Conservation (phyloP, 1,140 invertebrate genomes). For the Saccostrea echinata region DNA sequence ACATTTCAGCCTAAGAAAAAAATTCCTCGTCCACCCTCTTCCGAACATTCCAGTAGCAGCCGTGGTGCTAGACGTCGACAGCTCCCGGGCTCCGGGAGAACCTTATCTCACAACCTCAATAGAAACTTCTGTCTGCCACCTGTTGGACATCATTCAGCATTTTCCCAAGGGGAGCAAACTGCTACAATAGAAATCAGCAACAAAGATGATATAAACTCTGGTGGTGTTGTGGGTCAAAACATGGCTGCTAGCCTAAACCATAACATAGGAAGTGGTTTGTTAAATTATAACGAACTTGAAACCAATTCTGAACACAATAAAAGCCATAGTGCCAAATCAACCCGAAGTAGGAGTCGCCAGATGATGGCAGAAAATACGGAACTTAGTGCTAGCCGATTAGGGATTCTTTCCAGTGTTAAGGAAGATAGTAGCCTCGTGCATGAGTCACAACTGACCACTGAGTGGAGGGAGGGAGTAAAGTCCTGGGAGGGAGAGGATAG, state of each 20-base stretch:
- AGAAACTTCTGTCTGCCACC: slow-evolving; percentile 77
- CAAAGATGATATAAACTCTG: slow-evolving; percentile 30
- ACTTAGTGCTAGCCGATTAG: slow-evolving; percentile 43
- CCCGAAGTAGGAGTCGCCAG: slow-evolving; percentile 25
- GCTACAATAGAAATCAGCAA: slow-evolving; percentile 8
- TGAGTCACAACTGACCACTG: not conserved
- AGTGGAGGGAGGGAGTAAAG: slow-evolving; percentile 14
- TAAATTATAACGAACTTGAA: slow-evolving; percentile 38
- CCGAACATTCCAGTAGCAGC: slow-evolving; percentile 65
- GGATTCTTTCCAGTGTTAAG: slow-evolving; percentile 56
- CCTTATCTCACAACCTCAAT: slow-evolving; percentile 70
- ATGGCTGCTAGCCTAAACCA: slow-evolving; percentile 31
- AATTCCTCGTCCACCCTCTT: slow-evolving; percentile 72
- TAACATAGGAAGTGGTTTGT: slow-evolving; percentile 32
- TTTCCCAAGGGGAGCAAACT: slow-evolving; percentile 40
- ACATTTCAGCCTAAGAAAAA: slow-evolving; percentile 70
- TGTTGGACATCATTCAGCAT: slow-evolving; percentile 70
- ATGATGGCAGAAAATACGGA: slow-evolving; percentile 44
- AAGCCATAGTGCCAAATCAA: slow-evolving; percentile 55
- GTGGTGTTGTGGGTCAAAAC: slow-evolving; percentile 15
- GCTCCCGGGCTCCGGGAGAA: slow-evolving; percentile 63
- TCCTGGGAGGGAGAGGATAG: slow-evolving; percentile 4
- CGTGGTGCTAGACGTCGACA: slow-evolving; percentile 65
- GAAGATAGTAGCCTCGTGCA: slow-evolving; percentile 46
- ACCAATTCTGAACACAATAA: slow-evolving; percentile 38